Evolutionary conservation across 2,888 invertebrate genomes (phyloP).

Genomic region (Erebia epiphron): DNA sequence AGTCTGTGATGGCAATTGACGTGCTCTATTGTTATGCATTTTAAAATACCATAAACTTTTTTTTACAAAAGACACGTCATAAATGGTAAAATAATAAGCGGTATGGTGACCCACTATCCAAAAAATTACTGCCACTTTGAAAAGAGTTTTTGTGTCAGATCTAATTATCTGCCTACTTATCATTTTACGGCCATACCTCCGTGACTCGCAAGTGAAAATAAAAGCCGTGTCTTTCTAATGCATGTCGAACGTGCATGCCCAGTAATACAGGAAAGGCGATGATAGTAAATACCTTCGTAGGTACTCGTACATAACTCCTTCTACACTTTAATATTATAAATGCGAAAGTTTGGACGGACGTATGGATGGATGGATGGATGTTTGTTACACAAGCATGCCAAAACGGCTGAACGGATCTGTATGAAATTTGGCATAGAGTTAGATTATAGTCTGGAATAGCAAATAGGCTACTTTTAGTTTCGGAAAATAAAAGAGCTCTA

Average conservation of each 20-base stretch:
- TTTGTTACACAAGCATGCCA: too few relatives aligned
- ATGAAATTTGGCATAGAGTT: too few relatives aligned
- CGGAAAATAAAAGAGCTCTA: too few relatives aligned
- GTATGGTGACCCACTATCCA: conserved; percentile 55
- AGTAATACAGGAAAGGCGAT: too few relatives aligned
- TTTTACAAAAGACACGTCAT: conserved; percentile 50
- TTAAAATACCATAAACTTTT: conserved; percentile 46
- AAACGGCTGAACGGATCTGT: too few relatives aligned
- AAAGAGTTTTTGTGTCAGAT: conserved; percentile 52
- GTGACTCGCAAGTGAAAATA: conserved; percentile 24
- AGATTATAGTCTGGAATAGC: too few relatives aligned
- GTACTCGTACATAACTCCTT: too few relatives aligned
- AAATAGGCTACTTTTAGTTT: too few relatives aligned
- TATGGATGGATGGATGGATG: too few relatives aligned
- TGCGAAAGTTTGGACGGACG: too few relatives aligned
- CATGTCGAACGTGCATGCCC: not conserved
- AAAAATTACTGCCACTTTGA: conserved; percentile 55
- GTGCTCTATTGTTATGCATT: conserved; percentile 59
- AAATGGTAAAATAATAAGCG: conserved; percentile 52
- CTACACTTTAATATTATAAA: too few relatives aligned
- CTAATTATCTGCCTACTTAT: conserved; percentile 44
- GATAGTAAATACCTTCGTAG: too few relatives aligned
- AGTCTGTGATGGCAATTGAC: conserved; percentile 42
- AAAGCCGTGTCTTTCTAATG: conserved; percentile 25
- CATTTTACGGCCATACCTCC: conserved; percentile 33